Conservation (phyloP, 2,888 invertebrate genomes). For the Ganaspis brasiliensis region DNA sequence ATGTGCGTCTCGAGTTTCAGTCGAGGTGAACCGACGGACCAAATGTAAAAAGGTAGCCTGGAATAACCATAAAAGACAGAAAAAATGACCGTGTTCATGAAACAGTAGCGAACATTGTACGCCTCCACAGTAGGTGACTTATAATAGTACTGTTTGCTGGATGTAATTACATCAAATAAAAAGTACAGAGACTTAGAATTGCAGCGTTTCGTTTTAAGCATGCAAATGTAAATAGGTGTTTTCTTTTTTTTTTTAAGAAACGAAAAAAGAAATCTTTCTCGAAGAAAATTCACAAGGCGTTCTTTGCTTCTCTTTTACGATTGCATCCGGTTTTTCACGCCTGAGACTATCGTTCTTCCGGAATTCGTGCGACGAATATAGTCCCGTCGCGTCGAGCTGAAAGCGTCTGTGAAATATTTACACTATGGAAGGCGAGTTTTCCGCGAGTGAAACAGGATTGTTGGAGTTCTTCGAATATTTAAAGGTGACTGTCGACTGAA, state of each 20-base stretch:
- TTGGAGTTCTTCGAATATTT: constrained; percentile 55
- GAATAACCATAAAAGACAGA: constrained; percentile 40
- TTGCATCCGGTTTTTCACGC: constrained; percentile 54
- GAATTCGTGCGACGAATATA: constrained; percentile 60
- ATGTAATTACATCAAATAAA: constrained; percentile 47
- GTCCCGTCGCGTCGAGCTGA: constrained; percentile 44
- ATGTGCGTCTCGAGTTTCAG: constrained; percentile 9
- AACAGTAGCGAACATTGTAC: constrained; percentile 17
- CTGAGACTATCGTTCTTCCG: constrained; percentile 57
- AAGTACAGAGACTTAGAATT: constrained; percentile 7
- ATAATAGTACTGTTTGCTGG: neutral
- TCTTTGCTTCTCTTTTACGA: constrained; percentile 50
- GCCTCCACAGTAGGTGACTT: constrained; percentile 5
- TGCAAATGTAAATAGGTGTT: constrained; percentile 34
- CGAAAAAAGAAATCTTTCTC: constrained; percentile 44
- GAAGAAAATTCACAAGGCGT: constrained; percentile 17
- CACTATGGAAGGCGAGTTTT: constrained; percentile 52
- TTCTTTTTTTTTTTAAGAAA: neutral
- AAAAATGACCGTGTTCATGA: constrained; percentile 32
- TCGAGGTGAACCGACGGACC: neutral
- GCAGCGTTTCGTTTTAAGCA: neutral
- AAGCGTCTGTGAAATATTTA: constrained; percentile 58
- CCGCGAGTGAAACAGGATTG: constrained; percentile 54
- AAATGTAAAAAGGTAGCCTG: constrained; percentile 11
- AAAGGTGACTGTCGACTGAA: constrained; percentile 43